Evolutionary conservation across 2,888 invertebrate species (phyloP).

Genomic region (Ommatoiulus sabulosus): DNA sequence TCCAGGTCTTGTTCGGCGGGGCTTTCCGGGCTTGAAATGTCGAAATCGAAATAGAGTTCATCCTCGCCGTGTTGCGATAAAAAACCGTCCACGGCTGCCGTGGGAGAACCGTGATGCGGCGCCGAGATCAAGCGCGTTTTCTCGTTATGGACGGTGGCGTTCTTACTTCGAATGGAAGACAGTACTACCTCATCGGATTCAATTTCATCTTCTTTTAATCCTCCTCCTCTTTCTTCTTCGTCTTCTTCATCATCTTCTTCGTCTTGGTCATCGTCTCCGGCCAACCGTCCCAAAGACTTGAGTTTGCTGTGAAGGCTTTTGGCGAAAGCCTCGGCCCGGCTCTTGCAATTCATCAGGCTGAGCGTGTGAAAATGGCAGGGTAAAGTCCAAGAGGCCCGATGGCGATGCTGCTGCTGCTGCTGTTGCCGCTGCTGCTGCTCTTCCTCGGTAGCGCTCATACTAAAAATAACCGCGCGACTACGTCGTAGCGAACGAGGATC

Average conservation of each 20-base stretch:
- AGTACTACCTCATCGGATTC: too few relatives aligned
- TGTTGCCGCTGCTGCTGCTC: neutral
- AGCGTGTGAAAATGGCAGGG: constrained; percentile 55
- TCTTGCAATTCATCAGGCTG: constrained; percentile 78
- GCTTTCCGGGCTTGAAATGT: constrained; percentile 76
- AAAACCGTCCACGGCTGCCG: neutral
- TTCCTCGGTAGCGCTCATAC: constrained; percentile 45
- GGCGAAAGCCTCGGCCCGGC: constrained; percentile 84
- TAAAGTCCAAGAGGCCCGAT: constrained; percentile 47
- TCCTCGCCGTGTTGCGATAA: constrained; percentile 61
- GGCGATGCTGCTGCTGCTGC: neutral
- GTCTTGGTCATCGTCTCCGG: constrained; percentile 59
- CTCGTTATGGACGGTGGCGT: neutral
- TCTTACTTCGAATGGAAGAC: neutral
- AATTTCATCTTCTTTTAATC: neutral
- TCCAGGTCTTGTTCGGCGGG: constrained; percentile 72
- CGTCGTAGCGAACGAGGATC: neutral
- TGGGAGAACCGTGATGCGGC: neutral
- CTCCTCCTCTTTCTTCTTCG: constrained; percentile 8
- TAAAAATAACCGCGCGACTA: constrained; percentile 47
- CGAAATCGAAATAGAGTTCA: constrained; percentile 66
- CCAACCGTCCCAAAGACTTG: constrained; percentile 76
- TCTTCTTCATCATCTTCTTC: constrained; percentile 45
- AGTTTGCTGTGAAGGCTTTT: constrained; percentile 80
- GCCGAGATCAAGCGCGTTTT: constrained; percentile 9